These are phyloP conservation scores for Dryococelus australis DNA, from an alignment of 2,888 invertebrate genomes.

Conservation along the genomic window DNA sequence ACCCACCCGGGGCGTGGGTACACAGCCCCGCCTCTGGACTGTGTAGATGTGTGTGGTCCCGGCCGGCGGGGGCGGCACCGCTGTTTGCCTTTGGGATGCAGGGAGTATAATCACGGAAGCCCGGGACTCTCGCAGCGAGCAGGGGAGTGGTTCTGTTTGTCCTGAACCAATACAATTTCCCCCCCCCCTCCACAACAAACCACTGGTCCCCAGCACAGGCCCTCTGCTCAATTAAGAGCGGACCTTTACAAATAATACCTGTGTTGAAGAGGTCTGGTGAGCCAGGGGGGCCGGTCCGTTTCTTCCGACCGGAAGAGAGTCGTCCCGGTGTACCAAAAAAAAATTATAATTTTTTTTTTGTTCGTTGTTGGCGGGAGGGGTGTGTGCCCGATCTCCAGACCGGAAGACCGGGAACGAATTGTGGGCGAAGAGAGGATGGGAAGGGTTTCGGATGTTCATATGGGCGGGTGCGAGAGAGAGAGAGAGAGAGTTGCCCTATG, in stretches of 20 bases:
- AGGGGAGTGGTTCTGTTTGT: not conserved
- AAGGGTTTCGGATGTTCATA: no score
- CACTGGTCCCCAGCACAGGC: no score
- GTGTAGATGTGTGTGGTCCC: not conserved
- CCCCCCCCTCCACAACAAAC: constrained; percentile 5
- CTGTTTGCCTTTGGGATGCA: constrained; percentile 21
- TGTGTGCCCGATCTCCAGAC: not conserved
- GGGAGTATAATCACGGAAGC: constrained; percentile 22
- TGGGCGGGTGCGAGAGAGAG: no score
- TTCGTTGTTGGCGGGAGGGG: not conserved
- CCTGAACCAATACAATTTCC: not conserved
- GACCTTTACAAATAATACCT: not conserved
- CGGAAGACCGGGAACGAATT: not conserved
- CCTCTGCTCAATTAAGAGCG: not conserved
- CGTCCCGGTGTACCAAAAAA: not conserved
- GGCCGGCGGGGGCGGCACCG: not conserved
- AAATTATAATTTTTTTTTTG: no score
- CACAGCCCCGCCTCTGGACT: not conserved
- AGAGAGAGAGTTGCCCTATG: not conserved
- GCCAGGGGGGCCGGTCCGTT: no score
- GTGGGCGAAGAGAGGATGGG: not conserved
- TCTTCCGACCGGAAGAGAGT: not conserved
- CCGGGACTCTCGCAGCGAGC: not conserved
- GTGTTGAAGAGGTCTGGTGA: not conserved
- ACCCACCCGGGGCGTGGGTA: not conserved